Evolutionary conservation across 92 coral and sea anemone species (phyloP).

Genomic region (Anthopleura xanthogrammica): DNA sequence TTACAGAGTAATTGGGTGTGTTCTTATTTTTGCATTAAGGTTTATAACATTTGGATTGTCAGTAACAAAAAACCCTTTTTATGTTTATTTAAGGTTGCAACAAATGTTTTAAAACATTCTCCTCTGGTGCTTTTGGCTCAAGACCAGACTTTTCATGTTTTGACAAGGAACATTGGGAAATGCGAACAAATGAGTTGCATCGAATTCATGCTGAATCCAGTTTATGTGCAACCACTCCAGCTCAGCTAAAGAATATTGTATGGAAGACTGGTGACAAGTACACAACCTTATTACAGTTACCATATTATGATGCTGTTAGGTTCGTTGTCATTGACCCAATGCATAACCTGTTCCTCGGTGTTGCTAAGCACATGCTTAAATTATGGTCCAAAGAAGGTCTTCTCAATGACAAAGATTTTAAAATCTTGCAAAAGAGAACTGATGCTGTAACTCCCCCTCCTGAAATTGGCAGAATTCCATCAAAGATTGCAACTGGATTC

Average conservation of each 20-base stretch:
- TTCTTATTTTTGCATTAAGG: no score
- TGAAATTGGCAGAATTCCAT: slow-evolving; percentile 50
- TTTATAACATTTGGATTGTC: no score
- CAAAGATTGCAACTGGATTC: slow-evolving; percentile 49
- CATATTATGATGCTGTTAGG: slow-evolving; percentile 58
- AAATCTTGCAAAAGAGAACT: slow-evolving; percentile 42
- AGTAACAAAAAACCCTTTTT: neutral
- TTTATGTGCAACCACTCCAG: slow-evolving; percentile 21
- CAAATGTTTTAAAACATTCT: slow-evolving; percentile 55
- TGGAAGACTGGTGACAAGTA: slow-evolving; percentile 55
- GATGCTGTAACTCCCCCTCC: slow-evolving; percentile 49
- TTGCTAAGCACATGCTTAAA: slow-evolving; percentile 43
- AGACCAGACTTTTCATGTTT: slow-evolving; percentile 56
- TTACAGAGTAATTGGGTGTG: no score
- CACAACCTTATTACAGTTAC: slow-evolving; percentile 40
- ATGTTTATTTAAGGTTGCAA: slow-evolving; percentile 41
- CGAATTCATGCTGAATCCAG: slow-evolving; percentile 45
- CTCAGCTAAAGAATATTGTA: slow-evolving; percentile 23
- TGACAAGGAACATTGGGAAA: slow-evolving; percentile 47
- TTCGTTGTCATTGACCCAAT: slow-evolving; percentile 56
- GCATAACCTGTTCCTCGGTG: slow-evolving; percentile 37
- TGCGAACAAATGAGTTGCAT: slow-evolving; percentile 39
- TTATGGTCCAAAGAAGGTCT: slow-evolving; percentile 46
- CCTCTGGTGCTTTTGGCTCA: slow-evolving; percentile 36
- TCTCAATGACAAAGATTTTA: slow-evolving; percentile 33